phyloP scores from a whole-genome alignment of 1,140 invertebrate species.

The Magallana gigas region DNA sequence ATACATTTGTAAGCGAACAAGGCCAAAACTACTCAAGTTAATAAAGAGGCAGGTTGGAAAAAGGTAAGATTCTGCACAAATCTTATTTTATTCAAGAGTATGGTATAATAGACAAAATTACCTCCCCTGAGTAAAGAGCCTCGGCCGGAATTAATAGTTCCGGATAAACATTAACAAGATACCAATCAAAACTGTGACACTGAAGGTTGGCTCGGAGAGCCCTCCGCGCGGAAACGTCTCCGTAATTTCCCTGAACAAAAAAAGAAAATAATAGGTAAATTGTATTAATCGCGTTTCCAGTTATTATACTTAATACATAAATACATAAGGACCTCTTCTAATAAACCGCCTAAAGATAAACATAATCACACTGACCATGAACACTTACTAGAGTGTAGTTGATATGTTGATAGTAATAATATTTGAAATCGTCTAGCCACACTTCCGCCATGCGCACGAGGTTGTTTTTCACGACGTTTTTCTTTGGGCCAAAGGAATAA shows the following conservation, averaged over 20 bases:
- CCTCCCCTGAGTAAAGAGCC: constrained; percentile 81
- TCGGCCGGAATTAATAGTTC: constrained; percentile 85
- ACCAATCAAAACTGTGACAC: constrained; percentile 90
- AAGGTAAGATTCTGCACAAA: too few relatives aligned
- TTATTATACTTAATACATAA: too few relatives aligned
- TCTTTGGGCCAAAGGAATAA: constrained; percentile 82
- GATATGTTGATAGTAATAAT: constrained; percentile 89
- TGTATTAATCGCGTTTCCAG: too few relatives aligned
- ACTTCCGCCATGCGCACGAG: constrained; percentile 79
- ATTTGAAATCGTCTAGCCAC: constrained; percentile 95
- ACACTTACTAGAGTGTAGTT: constrained; percentile 91
- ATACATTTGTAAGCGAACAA: too few relatives aligned
- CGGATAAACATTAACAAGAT: constrained; percentile 96
- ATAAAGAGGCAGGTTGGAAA: too few relatives aligned
- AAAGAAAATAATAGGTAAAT: too few relatives aligned
- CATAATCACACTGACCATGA: too few relatives aligned
- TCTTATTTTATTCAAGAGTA: too few relatives aligned
- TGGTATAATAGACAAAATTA: constrained; percentile 36
- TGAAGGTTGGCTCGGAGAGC: constrained; percentile 87
- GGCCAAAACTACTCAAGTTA: too few relatives aligned
- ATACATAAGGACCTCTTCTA: too few relatives aligned
- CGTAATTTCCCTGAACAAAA: constrained; percentile 83
- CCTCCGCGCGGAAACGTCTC: constrained; percentile 90
- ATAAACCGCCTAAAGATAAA: not conserved
- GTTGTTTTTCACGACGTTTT: constrained; percentile 76